Evolutionary conservation across 2,797 vertebrate species (phyloP).

Genomic region (Carduelis carduelis): DNA sequence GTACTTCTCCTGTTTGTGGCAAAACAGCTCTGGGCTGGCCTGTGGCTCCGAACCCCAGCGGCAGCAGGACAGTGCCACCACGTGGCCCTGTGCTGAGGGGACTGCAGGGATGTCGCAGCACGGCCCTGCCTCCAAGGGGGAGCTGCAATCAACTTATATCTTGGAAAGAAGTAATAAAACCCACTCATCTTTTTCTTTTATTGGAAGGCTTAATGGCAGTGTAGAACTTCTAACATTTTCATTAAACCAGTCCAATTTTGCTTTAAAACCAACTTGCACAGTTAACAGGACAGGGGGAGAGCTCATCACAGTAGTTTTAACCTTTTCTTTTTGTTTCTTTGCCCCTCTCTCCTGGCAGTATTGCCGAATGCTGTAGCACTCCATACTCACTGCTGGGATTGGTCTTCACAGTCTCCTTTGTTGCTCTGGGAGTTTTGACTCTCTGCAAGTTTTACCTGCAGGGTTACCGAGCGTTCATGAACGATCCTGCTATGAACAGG

Average conservation of each 20-base stretch:
- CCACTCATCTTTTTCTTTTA: not conserved
- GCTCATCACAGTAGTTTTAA: not conserved
- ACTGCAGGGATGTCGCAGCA: not conserved
- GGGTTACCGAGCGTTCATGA: constrained; percentile 96
- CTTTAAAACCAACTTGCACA: not conserved
- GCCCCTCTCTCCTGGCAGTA: constrained; percentile 71
- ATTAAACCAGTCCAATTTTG: not conserved
- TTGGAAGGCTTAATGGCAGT: not conserved
- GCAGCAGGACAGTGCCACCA: constrained; percentile 16
- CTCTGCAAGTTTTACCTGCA: constrained; percentile 99
- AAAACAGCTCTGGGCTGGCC: not conserved
- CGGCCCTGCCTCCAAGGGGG: not conserved
- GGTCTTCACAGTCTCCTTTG: constrained; percentile 97
- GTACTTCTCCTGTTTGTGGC: not conserved
- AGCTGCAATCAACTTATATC: not conserved
- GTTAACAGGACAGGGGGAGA: not conserved
- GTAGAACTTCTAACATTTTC: not conserved
- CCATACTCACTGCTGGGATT: constrained; percentile 95
- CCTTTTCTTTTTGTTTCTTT: not conserved
- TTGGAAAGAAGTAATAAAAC: not conserved
- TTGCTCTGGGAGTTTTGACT: constrained; percentile 94
- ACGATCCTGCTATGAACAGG: constrained; percentile 98
- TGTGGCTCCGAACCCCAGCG: fast-evolving
- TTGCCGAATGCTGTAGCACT: constrained; percentile 97
- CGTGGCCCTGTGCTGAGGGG: not conserved